Evolutionary conservation across 2,888 invertebrate species (phyloP), one percentile per base, ranked within the genome.

Genomic region (Caenorhabditis sinica): DNA sequence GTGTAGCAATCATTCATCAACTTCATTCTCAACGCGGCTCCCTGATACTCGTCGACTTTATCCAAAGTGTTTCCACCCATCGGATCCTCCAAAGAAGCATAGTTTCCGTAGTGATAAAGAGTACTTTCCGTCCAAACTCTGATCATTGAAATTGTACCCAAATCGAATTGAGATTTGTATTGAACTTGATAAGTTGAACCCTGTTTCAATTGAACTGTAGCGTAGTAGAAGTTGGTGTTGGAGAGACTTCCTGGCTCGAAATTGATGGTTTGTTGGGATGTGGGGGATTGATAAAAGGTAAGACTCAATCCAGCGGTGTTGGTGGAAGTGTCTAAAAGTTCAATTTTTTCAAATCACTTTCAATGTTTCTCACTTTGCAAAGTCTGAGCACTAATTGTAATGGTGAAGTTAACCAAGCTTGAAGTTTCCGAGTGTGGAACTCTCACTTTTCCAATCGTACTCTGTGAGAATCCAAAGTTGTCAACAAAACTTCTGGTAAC

Each of bases 1-100:
- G 71, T 65, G 30, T 79, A 79, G 23, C 79, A 79, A 45, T 79
- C 79, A 56, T 79, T 79, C 79, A 79, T 79, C 33, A 79, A 30
- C 13, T 65, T 49, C 79, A 79, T 79, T 43, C 79, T 51, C 56
- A 79, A 36, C 17, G 79, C 72, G 2, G 79, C 69, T 45, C 79
- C 79, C 15, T 63, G 43, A 58, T 79, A 79, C 60, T 60, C 71
- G n/a, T 79, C 79, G 4, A 79, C 79, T 8, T 36, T 30, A 0
- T 33, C 8, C 8, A 79, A 20, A 2, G 79, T 51, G 20, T 28
- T 43, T 30, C 72, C 61, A 23, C 71, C 79, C 71, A 79, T 72
- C 30, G 79, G 79, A 65, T 79, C 79, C 8, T 65, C 69, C 30
- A 79, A 45, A 13, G 71, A 63, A 13, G 79, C 65, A 25, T 51